These are phyloP conservation scores for Cephalopterus ornatus DNA, from an alignment of 2,113 vertebrate species.

Conservation along the genomic window DNA sequence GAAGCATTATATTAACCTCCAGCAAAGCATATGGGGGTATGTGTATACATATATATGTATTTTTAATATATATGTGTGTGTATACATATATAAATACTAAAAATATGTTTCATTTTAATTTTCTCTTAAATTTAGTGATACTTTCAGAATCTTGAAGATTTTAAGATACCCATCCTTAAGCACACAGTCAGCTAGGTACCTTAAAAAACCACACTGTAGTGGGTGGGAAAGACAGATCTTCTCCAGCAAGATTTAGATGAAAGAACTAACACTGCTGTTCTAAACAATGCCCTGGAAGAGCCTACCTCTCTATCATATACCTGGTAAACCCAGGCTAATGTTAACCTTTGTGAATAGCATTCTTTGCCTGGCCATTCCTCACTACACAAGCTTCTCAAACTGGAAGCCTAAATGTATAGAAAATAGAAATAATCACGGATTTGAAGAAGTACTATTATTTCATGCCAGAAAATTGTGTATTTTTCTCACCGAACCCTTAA, in stretches of 20 bases:
- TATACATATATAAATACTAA: background rate
- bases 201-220: background rate
- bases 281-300: background rate
- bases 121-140: background rate
- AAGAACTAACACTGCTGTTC: background rate
- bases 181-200: background rate
- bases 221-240: background rate
- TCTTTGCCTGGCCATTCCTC: background rate
- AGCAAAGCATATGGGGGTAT: background rate
- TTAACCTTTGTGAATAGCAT: background rate
- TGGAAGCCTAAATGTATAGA: background rate
- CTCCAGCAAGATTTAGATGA: background rate
- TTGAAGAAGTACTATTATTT: background rate
- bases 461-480: background rate
- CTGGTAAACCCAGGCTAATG: background rate
- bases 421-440: background rate
- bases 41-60: accelerated
- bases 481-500: background rate
- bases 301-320: background rate
- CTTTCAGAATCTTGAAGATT: background rate
- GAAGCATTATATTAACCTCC: background rate
- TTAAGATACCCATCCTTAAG: background rate
- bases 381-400: background rate
- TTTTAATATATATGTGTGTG: background rate
- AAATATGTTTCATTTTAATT: background rate